These are phyloP conservation scores for Aethes cnicana DNA, from an alignment of 2,888 invertebrate species.

Conservation along the genomic window DNA sequence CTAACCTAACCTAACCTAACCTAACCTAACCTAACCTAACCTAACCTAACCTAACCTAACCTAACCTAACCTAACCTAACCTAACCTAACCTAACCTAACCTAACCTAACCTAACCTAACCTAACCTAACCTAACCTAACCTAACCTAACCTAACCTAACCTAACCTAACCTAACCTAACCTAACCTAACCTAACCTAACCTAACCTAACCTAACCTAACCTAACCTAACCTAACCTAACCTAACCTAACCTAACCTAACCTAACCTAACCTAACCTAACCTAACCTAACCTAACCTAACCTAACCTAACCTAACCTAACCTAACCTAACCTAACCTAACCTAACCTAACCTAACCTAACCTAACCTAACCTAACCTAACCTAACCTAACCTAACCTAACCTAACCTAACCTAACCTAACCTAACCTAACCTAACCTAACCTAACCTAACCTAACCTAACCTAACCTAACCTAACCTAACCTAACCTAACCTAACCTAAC, in stretches of 20 bases:
- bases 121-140: conserved; percentile 17
- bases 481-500: conserved; percentile 1
- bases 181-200: conserved; percentile 6
- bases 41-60: background rate
- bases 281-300: conserved; percentile 15
- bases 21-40: background rate
- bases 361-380: conserved; percentile 1
- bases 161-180: conserved; percentile 8
- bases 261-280: conserved; percentile 23
- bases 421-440: conserved; percentile 1
- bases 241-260: conserved; percentile 10
- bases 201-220: conserved; percentile 21
- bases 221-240: conserved; percentile 14
- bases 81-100: background rate
- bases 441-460: background rate
- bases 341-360: background rate
- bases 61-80: background rate
- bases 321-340: conserved; percentile 34
- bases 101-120: background rate
- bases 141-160: conserved; percentile 33
- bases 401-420: conserved; percentile 1
- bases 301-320: conserved; percentile 33
- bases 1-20: background rate
- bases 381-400: background rate
- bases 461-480: background rate